Percentiles rank a stretch among this genome's conserved stretches.
These are phyloP conservation scores for Hiodon alosoides DNA, from an alignment of 2,113 vertebrate genomes.

Conservation along the genomic window DNA sequence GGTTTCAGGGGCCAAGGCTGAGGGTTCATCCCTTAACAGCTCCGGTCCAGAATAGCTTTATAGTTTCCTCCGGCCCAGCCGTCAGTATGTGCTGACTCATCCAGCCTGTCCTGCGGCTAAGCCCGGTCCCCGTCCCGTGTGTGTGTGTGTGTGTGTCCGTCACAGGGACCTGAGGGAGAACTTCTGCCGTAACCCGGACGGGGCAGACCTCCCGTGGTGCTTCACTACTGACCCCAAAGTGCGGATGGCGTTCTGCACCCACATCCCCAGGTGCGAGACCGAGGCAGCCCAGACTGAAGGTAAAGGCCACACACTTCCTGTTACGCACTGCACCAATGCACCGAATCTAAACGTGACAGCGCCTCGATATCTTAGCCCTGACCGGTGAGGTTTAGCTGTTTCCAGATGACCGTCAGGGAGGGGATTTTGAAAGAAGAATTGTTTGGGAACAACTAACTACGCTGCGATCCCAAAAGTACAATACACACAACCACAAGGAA, in stretches of 20 bases:
- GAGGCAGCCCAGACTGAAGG: conserved; percentile 51
- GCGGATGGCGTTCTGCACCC: conserved; percentile 83
- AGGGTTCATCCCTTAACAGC: no score
- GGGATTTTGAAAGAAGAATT: background rate
- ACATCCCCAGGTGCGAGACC: conserved; percentile 84
- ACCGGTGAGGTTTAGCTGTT: no score
- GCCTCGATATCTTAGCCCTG: no score
- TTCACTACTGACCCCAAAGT: conserved; percentile 88
- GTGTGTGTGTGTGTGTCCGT: conserved; percentile 11
- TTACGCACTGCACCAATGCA: background rate
- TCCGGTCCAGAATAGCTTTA: no score
- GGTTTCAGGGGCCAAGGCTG: no score
- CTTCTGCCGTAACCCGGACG: conserved; percentile 92
- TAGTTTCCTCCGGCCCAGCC: no score
- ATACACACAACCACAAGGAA: conserved; percentile 40
- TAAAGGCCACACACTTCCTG: conserved; percentile 28
- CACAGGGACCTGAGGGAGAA: conserved; percentile 85
- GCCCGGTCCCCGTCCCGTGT: no score
- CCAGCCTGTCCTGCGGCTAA: background rate
- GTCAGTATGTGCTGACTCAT: no score
- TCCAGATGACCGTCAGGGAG: no score
- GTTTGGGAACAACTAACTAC: conserved; percentile 34
- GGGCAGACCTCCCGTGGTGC: conserved; percentile 91
- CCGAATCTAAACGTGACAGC: no score
- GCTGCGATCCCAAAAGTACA: conserved; percentile 31